Base-by-base conservation (phyloP, 92 coral and sea anemone genomes). In the Epizoanthus fatuus region DNA sequence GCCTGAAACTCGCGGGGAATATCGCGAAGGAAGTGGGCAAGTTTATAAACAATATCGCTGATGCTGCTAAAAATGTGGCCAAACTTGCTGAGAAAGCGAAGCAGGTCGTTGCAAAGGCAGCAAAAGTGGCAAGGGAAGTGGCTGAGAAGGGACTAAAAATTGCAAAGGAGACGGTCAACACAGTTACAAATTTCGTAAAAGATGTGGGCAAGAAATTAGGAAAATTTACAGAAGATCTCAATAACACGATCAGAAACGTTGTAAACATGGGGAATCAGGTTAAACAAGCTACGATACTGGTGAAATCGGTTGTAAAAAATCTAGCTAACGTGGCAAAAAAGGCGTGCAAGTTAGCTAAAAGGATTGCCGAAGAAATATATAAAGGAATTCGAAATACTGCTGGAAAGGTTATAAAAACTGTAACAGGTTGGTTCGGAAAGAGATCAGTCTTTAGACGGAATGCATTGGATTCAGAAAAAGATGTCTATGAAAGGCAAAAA, bases 391-490 rank as follows among this genome's bases (percentile, higher is more conserved):
- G 94, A 15, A 77, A 86, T 69, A 63, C 78, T 8, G 87, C 49
- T n/a, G 94, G 94, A 58, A 86, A 75, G 42, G 66, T 90, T 15
- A 19, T 62, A 8, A 86, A 90, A 56, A 29, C 15, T 7, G 0
- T 90, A 9, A 8, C 76, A 42, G 91, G 91, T 8, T 59, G 88
- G 78, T 4, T 90, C 11, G 94, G 91, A 13, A 90, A 90, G 57
- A 78, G 94, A 22, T 51, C 86, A 51, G 82, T 86, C 25, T 75
- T 86, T 69, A 88, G 94, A 4, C 83, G 94, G 10, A 84, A 89
- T n/a, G 87, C 74, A 0, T 66, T 86, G 15, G 4, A 3, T 1
- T 7, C 67, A 13, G 72, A 74, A 29, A 86, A 82, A 71, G 51
- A 68, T 5, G 29, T 59, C 10, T 59, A 17, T 22, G 81, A 86